phyloP scores from a whole-genome alignment of 2,888 invertebrate genomes.

The Drosophila mulleri region DNA sequence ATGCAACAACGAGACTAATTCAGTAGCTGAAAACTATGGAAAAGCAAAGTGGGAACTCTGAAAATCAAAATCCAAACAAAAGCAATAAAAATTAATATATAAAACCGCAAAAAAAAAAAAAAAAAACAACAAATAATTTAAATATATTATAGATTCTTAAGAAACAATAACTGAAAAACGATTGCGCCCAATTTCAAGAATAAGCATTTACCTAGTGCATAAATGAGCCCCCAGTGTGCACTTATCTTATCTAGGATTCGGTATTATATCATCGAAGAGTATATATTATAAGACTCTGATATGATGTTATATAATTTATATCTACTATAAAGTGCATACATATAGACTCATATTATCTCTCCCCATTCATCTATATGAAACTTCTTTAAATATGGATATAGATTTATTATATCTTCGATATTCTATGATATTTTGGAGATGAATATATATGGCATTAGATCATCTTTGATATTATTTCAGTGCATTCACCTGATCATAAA shows the following conservation, averaged over 20 bases:
- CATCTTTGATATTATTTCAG: neutral
- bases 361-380: neutral
- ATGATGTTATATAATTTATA: neutral
- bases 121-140: slow-evolving; percentile 16
- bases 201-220: slow-evolving; percentile 13
- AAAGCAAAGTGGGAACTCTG: slow-evolving; percentile 19
- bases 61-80: slow-evolving; percentile 37
- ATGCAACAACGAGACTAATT: slow-evolving; percentile 62
- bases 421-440: neutral
- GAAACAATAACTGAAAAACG: neutral
- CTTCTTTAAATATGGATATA: too few species aligned
- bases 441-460: neutral
- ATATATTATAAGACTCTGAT: neutral
- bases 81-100: slow-evolving; percentile 42
- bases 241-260: neutral
- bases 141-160: slow-evolving; percentile 15
- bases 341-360: neutral
- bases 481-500: neutral
- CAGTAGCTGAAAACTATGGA: slow-evolving; percentile 31
- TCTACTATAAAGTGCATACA: too few species aligned
- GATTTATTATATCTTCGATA: neutral
- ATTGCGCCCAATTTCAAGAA: slow-evolving; percentile 46
- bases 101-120: neutral
- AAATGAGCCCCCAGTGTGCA: slow-evolving; percentile 32
- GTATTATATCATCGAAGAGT: neutral